Evolutionary conservation across 2,797 vertebrate genomes (phyloP), one percentile per base, ranked within the genome.

Genomic region (Danio choprae): DNA sequence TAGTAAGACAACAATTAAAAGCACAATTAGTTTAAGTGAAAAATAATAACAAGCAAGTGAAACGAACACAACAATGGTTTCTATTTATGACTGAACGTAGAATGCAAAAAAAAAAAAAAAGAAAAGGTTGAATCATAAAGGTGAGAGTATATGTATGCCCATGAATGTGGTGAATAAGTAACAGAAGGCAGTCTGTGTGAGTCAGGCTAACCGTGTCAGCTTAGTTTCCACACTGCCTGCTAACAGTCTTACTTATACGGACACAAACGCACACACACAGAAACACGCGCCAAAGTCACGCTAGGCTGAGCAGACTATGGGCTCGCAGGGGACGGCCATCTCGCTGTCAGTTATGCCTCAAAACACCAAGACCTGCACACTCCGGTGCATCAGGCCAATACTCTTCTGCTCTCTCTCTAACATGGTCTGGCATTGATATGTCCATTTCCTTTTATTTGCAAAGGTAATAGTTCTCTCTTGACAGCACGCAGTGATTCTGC

Each of bases 291-390:
- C 85, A 82, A 86, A 88, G 88, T 86, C 89, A 88, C 75, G 85
- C 85, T 75, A 88, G 84, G 85, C 80, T 80, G 87, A 64, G 18
- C 87, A 89, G 89, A 87, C 89, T 88, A 91, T 83, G 86, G 86
- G 87, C 86, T 90, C 87, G 87, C 88, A 77, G 88, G 90, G 91
- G 86, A 89, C 77, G 88, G 86, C 89, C 89, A 89, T 87, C 87
- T 89, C 86, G 80, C 84, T 77, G 86, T 89, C 88, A 88, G 88
- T 91, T 90, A 82, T 87, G 83, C 85, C 89, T 90, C 88, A 87
- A 84, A 89, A 85, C 85, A 56, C 80, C 55, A 69, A 80, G 64
- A 68, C 70, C 68, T 78, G 73, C 56, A 85, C 65, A 83, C 79
- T 80, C 80, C 46, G 46, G 48, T 82, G 79, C 79, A 41, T 68